These are phyloP conservation scores for Hemithea aestivaria DNA, from an alignment of 2,888 invertebrate species.

Conservation along the genomic window DNA sequence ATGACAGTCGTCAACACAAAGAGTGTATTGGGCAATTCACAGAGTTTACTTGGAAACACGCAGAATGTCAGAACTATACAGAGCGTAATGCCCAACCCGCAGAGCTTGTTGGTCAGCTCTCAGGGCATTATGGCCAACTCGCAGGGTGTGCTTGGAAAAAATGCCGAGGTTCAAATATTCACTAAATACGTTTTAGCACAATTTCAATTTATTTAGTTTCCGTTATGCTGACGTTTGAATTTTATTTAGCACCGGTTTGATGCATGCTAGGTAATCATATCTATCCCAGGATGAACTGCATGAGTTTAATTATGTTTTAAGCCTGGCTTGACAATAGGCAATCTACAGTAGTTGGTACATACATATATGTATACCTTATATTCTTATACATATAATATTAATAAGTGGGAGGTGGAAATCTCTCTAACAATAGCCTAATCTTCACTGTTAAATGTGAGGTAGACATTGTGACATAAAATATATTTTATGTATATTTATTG, in stretches of 20 bases:
- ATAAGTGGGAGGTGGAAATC: too few relatives aligned
- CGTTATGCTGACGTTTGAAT: slow-evolving; percentile 49
- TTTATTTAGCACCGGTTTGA: slow-evolving; percentile 23
- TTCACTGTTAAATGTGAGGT: too few relatives aligned
- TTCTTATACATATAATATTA: too few relatives aligned
- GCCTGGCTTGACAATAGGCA: too few relatives aligned
- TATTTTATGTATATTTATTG: too few relatives aligned
- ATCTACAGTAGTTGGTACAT: too few relatives aligned
- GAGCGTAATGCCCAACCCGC: slow-evolving; percentile 5
- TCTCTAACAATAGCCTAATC: too few relatives aligned
- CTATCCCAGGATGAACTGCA: too few relatives aligned
- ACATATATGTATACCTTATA: too few relatives aligned
- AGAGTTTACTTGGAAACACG: slow-evolving; percentile 55
- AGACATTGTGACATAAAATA: too few relatives aligned
- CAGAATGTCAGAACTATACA: slow-evolving; percentile 3
- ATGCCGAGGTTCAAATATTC: slow-evolving; percentile 76
- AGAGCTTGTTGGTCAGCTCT: slow-evolving; percentile 10
- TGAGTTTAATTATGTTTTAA: too few relatives aligned
- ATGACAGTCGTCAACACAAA: slow-evolving; percentile 58
- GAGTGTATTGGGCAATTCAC: slow-evolving; percentile 22
- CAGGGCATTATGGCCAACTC: slow-evolving; percentile 41
- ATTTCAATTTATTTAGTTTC: slow-evolving; percentile 36
- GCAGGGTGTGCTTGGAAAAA: slow-evolving; percentile 69
- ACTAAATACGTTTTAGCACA: slow-evolving; percentile 49
- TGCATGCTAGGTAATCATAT: slow-evolving; percentile 12